Base-by-base conservation (phyloP, 2,113 vertebrate genomes). In the Grus americana region DNA sequence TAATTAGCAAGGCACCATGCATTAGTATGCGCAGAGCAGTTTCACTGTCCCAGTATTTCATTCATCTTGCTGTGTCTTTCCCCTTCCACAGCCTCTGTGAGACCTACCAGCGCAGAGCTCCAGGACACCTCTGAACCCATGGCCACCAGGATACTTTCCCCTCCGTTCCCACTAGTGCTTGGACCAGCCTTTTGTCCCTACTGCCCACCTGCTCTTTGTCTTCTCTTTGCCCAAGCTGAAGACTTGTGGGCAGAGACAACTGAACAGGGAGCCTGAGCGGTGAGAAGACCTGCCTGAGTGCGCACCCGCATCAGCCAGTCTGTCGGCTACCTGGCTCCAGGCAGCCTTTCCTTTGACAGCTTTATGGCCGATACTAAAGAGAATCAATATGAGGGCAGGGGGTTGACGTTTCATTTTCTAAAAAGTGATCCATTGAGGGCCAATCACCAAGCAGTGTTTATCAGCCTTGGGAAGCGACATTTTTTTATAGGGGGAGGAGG, bases 371-470 rank as follows among this genome's bases (percentile, higher is more conserved):
- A 97, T 97, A 98, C 97, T 98, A 98, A 98, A 97, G 96, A 98
- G 93, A 98, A 98, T 98, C 98, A 98, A 98, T 98, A 97, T 16
- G 29, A 97, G 98, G 97, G 97, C 98, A 98, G 96, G 89, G 97
- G 98, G 98, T 89, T 98, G 98, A 98, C 98, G 97, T 98, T 98
- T 98, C 98, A 98, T 98, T 98, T 98, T 98, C 98, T 98, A 97
- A 98, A 97, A 98, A 98, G 98, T 98, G 98, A 98, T 98, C 98
- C 98, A 98, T 97, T 95, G 98, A 98, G 97, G 97, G 96, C 98
- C 97, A 98, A 98, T 98, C 98, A 98, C 96, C 95, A 92, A 95
- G 90, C 80, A 86, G 88, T 98, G 97, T 98, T 98, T 98, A 98
- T 98, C 98, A 98, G 98, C 95, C 98, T 97, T 97, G 96, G 94